A percentile compares a stretch with the other conserved stretches of the same genome.
These are phyloP conservation scores for Bombus ignitus DNA, from an alignment of 1,140 invertebrate genomes.

Conservation along the genomic window DNA sequence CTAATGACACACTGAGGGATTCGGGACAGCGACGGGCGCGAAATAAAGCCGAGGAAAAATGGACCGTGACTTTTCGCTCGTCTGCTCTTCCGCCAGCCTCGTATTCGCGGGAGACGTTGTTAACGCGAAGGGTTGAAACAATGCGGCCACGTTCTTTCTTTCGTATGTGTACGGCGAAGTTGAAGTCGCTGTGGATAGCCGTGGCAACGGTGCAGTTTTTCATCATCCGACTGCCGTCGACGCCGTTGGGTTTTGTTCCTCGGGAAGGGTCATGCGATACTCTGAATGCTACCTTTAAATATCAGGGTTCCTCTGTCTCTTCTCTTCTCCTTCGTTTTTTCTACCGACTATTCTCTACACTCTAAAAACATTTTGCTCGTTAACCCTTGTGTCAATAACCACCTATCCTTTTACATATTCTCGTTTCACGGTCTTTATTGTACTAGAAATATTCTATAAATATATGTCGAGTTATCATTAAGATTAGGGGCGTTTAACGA, in stretches of 20 bases:
- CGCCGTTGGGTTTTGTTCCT: not conserved
- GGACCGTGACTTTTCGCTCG: constrained; percentile 28
- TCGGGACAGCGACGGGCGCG: constrained; percentile 44
- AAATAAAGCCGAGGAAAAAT: constrained; percentile 52
- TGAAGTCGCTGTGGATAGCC: not conserved
- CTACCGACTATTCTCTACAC: not conserved
- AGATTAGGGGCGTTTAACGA: too few species aligned
- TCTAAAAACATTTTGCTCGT: not conserved
- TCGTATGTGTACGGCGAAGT: constrained; percentile 1
- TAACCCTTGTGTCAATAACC: not conserved
- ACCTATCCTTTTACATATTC: not conserved
- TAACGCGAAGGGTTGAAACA: constrained; percentile 39
- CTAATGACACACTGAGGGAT: constrained; percentile 64
- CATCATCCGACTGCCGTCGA: not conserved
- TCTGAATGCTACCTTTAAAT: not conserved
- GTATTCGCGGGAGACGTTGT: constrained; percentile 42
- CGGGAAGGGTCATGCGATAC: not conserved
- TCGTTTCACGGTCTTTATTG: not conserved
- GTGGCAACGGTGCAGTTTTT: constrained; percentile 1
- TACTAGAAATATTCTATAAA: too few species aligned
- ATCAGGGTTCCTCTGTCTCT: not conserved
- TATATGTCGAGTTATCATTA: too few species aligned
- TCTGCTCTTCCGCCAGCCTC: constrained; percentile 12
- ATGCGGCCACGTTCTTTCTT: not conserved
- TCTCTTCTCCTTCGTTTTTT: not conserved